Base-by-base conservation (phyloP, 2,888 invertebrate genomes). In the Trachelus troglodyta region DNA sequence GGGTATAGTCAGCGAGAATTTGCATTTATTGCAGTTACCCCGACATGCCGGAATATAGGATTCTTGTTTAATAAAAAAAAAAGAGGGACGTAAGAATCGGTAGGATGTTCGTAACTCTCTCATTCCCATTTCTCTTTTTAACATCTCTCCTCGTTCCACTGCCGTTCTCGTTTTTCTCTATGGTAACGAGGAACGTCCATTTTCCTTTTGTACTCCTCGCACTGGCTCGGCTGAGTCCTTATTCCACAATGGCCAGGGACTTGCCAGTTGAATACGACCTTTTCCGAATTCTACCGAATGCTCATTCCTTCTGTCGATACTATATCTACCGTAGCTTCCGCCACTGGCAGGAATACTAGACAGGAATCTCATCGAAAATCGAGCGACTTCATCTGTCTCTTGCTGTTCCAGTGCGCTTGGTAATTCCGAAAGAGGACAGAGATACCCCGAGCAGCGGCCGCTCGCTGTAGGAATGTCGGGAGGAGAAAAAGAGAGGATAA, bases 401-500 rank as follows among this genome's bases (percentile, higher is more conserved):
- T 69, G 69, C 69, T 30, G 69, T 40, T 40, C 40, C 40, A 40
- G 30, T 69, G n/a, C 69, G 15, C 15, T 15, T 15, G 40, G 40
- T 15, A 15, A 40, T 40, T 4, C 4, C 15, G 1, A 40, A 40
- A 15, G 12, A 40, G 40, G 40, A 40, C 40, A 40, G 4, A 40
- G 40, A 40, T 40, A 40, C 40, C 40, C 4, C 40, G 40, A 40
- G 40, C 40, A 15, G 40, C 4, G 40, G 40, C 40, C 12, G 40
- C 40, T 40, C 40, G 15, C 15, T 15, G 40, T 40, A 40, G 40
- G 69, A 69, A 33, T 31, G 69, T 4, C 69, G n/a, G 33, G 30
- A 76, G 77, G 77, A 77, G 79, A 82, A 80, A 79, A 81, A 79
- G 80, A 80, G 82, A 79, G 81, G 76, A 35, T 80, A 80, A 81